Evolutionary conservation across 2,888 invertebrate genomes (phyloP).

Genomic region (Lapara coniferarum): DNA sequence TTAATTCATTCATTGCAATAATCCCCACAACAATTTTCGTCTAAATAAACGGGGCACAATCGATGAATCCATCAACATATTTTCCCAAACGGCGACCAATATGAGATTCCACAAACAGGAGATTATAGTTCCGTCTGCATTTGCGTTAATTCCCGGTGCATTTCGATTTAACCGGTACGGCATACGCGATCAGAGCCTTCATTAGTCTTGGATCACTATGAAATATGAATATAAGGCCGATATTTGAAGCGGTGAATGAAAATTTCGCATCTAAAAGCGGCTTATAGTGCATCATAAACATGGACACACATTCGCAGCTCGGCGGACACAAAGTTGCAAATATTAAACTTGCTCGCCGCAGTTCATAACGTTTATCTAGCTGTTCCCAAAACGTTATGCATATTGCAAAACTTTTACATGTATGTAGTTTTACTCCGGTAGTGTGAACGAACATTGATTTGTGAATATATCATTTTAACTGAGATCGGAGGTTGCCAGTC

Average conservation of each 20-base stretch:
- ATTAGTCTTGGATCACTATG: conserved; percentile 7
- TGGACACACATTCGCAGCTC: not conserved
- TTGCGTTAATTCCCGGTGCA: conserved; percentile 7
- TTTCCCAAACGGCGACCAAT: conserved; percentile 1
- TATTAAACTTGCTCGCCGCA: conserved; percentile 4
- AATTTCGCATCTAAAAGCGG: conserved; percentile 14
- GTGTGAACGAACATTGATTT: not conserved
- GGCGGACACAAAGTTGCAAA: conserved; percentile 9
- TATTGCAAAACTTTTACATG: conserved; percentile 20
- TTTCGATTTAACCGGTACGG: not conserved
- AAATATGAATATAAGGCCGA: not conserved
- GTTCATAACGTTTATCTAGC: conserved; percentile 2
- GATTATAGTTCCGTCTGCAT: conserved; percentile 20
- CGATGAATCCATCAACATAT: conserved; percentile 22
- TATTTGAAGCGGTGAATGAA: conserved; percentile 15
- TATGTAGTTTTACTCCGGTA: not conserved
- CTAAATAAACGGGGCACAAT: conserved; percentile 11
- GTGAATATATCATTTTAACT: not conserved
- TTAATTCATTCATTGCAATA: not conserved
- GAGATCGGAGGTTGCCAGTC: not conserved
- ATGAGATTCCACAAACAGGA: conserved; percentile 23
- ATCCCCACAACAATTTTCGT: not conserved
- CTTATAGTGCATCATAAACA: conserved; percentile 18
- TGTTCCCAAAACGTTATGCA: conserved; percentile 16
- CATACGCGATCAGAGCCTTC: not conserved